phyloP scores from a whole-genome alignment of 2,888 invertebrate genomes.

The Eremobia ochroleuca region DNA sequence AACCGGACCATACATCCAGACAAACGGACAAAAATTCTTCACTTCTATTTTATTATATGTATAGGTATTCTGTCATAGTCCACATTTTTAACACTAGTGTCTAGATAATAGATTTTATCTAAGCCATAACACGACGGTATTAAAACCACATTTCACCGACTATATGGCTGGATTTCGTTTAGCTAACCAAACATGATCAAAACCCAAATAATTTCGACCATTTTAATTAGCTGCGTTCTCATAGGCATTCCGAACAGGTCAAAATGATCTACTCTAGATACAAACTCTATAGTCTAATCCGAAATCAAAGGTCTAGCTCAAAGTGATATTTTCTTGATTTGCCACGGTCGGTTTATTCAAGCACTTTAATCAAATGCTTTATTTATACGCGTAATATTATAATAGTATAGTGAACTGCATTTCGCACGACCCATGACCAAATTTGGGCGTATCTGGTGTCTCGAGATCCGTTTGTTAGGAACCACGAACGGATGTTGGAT shows the following conservation, averaged over 20 bases:
- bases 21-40: no score
- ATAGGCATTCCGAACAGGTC: slow-evolving; percentile 51
- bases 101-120: no score
- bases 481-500: slow-evolving; percentile 42
- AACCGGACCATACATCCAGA: no score
- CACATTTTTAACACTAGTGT: no score
- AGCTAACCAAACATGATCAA: slow-evolving; percentile 18
- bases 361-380: slow-evolving; percentile 30
- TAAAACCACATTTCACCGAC: no score
- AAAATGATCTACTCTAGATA: slow-evolving; percentile 23
- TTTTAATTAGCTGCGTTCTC: slow-evolving; percentile 48
- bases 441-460: slow-evolving; percentile 67
- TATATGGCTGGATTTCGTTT: no score
- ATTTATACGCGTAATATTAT: slow-evolving; percentile 51
- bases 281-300: slow-evolving; percentile 33
- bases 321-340: slow-evolving; percentile 56
- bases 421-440: slow-evolving; percentile 66
- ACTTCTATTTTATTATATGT: no score
- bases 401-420: slow-evolving; percentile 56
- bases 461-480: slow-evolving; percentile 45
- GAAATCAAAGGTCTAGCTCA: slow-evolving; percentile 39
- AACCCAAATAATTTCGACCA: neutral
- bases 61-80: no score
- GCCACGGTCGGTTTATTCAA: slow-evolving; percentile 34
- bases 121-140: no score